phyloP scores from a whole-genome alignment of 2,797 vertebrate genomes.

The Centroberyx gerrardi region DNA sequence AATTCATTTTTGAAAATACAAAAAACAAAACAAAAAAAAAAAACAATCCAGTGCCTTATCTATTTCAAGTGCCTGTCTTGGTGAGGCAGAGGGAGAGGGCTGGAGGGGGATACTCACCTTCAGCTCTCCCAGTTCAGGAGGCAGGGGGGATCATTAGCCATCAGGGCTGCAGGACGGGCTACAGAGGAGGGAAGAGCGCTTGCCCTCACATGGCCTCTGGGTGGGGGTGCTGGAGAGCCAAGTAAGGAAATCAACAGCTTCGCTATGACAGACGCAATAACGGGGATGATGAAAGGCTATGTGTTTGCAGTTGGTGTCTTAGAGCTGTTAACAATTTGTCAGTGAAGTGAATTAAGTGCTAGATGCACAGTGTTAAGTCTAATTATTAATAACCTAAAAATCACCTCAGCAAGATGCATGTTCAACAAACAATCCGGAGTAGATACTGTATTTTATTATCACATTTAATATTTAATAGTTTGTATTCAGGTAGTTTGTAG shows the following conservation, averaged over 20 bases:
- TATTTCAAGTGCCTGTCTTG: constrained; percentile 76
- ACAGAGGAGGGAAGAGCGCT: constrained; percentile 46
- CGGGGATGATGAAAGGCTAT: neutral
- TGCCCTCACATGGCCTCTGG: constrained; percentile 16
- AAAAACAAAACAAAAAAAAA: constrained; percentile 21
- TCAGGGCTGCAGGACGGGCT: constrained; percentile 56
- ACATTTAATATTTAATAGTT: constrained; percentile 10
- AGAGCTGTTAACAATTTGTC: neutral
- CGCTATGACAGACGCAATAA: neutral
- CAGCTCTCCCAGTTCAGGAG: constrained; percentile 77
- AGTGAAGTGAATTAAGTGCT: neutral
- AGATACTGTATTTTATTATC: constrained; percentile 12
- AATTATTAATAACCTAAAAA: no score
- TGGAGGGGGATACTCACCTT: constrained; percentile 81
- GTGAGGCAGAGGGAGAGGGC: constrained; percentile 72
- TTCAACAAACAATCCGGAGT: no score
- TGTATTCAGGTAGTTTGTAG: neutral
- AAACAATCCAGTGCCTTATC: constrained; percentile 52
- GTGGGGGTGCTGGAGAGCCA: constrained; percentile 1
- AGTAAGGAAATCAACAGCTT: neutral
- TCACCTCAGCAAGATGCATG: constrained; percentile 9
- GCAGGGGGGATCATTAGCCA: constrained; percentile 80
- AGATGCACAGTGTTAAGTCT: neutral
- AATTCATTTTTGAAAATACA: constrained; percentile 81
- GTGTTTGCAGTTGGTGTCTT: neutral